Percentiles rank a stretch among this genome's conserved stretches.
phyloP scores from a whole-genome alignment of 1,140 invertebrate species.

The Geopemphigus sp. region DNA sequence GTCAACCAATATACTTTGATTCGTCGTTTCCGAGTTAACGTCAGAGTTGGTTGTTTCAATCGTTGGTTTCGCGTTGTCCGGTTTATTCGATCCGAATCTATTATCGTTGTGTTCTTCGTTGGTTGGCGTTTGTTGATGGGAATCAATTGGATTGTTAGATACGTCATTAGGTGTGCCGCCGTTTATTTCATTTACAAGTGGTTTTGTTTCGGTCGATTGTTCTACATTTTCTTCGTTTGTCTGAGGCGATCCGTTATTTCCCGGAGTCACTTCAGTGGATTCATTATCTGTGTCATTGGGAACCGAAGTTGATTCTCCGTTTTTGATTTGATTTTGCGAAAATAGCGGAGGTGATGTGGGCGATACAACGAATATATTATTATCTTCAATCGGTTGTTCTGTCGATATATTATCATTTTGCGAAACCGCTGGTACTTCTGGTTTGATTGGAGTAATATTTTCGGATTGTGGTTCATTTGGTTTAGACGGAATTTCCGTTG shows the following conservation, averaged over 20 bases:
- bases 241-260: background rate
- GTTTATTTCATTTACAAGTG: background rate
- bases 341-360: background rate
- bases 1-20: background rate
- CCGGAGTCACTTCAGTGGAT: background rate
- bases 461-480: background rate
- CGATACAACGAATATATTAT: conserved; percentile 26
- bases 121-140: background rate
- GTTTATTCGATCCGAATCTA: background rate
- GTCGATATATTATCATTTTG: background rate
- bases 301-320: background rate
- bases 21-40: background rate
- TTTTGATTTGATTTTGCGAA: conserved; percentile 20
- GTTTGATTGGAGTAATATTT: background rate
- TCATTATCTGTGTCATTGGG: background rate
- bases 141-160: background rate
- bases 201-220: background rate
- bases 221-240: background rate
- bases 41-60: background rate
- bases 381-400: conserved; percentile 1
- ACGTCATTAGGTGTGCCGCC: background rate
- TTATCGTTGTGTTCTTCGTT: background rate
- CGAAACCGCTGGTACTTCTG: background rate
- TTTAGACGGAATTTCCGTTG: background rate
- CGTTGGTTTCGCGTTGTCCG: background rate